These are phyloP conservation scores for Phrynocephalus versicolor DNA, from an alignment of 2,113 vertebrate genomes.

Conservation along the genomic window DNA sequence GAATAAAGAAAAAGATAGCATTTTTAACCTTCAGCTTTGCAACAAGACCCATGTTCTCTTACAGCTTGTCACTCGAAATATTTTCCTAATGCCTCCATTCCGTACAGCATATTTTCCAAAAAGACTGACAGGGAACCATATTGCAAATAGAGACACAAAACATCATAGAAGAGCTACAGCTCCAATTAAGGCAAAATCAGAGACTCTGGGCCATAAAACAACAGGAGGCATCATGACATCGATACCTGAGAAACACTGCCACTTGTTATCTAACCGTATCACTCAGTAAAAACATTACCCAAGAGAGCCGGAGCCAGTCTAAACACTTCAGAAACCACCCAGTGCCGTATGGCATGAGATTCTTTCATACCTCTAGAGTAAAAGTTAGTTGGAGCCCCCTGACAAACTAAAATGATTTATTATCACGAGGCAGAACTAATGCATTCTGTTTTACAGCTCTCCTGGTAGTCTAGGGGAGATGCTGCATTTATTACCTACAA, in stretches of 20 bases:
- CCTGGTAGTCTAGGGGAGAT: conserved; percentile 80
- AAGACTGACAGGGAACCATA: conserved; percentile 35
- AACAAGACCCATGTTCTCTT: conserved; percentile 38
- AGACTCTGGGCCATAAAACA: conserved; percentile 82
- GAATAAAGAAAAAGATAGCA: conserved; percentile 43
- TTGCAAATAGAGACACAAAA: conserved; percentile 85
- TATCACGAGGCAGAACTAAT: conserved; percentile 86
- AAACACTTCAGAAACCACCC: conserved; percentile 80
- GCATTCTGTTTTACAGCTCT: conserved; percentile 85
- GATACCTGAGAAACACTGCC: conserved; percentile 83
- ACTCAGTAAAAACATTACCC: conserved; percentile 83
- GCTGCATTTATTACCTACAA: conserved; percentile 85
- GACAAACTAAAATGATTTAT: conserved; percentile 89
- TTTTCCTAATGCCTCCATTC: conserved; percentile 21
- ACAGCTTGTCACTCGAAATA: conserved; percentile 32
- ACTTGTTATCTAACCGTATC: conserved; percentile 86
- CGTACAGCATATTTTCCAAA: conserved; percentile 32
- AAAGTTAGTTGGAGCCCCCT: conserved; percentile 77
- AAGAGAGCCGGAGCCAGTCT: conserved; percentile 74
- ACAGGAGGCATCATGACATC: conserved; percentile 75
- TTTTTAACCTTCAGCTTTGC: background rate
- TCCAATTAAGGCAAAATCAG: conserved; percentile 87
- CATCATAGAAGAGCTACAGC: conserved; percentile 75
- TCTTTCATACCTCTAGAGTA: conserved; percentile 78
- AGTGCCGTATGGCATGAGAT: conserved; percentile 74